Evolutionary conservation across 2,113 vertebrate species (phyloP), one percentile per base, ranked within the genome.

Genomic region (Chaenocephalus aceratus): DNA sequence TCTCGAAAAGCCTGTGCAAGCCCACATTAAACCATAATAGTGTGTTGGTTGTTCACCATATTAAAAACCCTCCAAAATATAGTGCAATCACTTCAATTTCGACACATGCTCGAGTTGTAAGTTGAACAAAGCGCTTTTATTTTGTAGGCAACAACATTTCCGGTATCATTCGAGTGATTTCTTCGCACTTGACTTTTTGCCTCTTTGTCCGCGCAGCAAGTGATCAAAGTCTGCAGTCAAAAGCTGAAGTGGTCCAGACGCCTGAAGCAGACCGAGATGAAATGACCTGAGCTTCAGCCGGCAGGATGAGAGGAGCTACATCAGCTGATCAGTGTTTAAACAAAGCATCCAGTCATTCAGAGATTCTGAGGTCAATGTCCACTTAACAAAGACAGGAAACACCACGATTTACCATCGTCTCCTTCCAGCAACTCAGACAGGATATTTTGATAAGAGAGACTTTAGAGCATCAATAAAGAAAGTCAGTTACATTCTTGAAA

Each of bases 221-320:
- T 80, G 80, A 86, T 85, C 80, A 85, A 87, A 86, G 82, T 84
- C 70, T 73, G 83, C 74, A 70, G 84, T 87, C 78, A 77, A 84
- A 80, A 75, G 60, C 77, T 72, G 82, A 58, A 52, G 58, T 62
- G 75, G 65, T 69, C 48, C 74, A 74, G 73, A 49, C n/a, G 0
- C 18, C 10, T 5, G 62, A 70, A 34, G 63, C 71, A 61, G 53
- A 10, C 58, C 45, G 76, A 60, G 53, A 63, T 41, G 45, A 85
- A 68, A 51, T 45, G 46, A 59, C 51, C 15, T 7, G 64, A 63
- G 77, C 70, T 44, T 78, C 61, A 52, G 59, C 30, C 59, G 30
- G 54, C 77, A 57, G 64, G 59, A 15, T 41, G 72, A 70, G 4
- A 46, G 44, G 13, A 51, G 56, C 2, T 26, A 6, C 68, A 58